These are phyloP conservation scores for Coreoperca whiteheadi DNA, from an alignment of 2,113 vertebrate genomes.

Conservation along the genomic window DNA sequence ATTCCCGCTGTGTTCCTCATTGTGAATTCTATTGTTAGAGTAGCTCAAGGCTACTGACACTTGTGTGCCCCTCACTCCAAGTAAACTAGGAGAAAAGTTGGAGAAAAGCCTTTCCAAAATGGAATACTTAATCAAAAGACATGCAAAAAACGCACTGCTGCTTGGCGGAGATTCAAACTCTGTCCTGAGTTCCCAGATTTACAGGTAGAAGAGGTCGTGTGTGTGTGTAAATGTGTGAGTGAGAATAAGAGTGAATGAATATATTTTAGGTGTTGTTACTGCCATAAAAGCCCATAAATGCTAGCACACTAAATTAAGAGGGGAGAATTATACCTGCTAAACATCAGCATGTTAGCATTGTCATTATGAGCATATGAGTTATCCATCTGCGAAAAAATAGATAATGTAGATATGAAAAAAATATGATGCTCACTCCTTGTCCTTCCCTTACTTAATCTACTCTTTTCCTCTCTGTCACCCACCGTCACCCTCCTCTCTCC, in stretches of 20 bases:
- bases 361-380: background rate
- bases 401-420: background rate
- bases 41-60: slow-evolving; percentile 50
- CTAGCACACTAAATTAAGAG: background rate
- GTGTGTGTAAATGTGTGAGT: background rate
- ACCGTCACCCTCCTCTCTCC: slow-evolving; percentile 7
- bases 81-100: slow-evolving; percentile 10
- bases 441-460: slow-evolving; percentile 19
- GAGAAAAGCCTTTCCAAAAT: slow-evolving; percentile 27
- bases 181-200: slow-evolving; percentile 23
- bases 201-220: background rate
- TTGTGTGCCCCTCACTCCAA: slow-evolving; percentile 17
- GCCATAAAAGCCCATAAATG: background rate
- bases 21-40: slow-evolving; percentile 49
- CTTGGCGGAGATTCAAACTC: slow-evolving; percentile 11
- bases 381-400: background rate
- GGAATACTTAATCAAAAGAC: slow-evolving; percentile 36
- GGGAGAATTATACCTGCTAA: background rate
- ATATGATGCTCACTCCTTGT: background rate
- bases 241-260: background rate
- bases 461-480: slow-evolving; percentile 24
- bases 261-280: background rate
- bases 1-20: slow-evolving; percentile 13
- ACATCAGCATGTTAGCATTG: background rate
- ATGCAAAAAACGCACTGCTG: background rate